Base-by-base conservation (phyloP, 2,888 invertebrate species). In the Synanthedon andrenaeformis region DNA sequence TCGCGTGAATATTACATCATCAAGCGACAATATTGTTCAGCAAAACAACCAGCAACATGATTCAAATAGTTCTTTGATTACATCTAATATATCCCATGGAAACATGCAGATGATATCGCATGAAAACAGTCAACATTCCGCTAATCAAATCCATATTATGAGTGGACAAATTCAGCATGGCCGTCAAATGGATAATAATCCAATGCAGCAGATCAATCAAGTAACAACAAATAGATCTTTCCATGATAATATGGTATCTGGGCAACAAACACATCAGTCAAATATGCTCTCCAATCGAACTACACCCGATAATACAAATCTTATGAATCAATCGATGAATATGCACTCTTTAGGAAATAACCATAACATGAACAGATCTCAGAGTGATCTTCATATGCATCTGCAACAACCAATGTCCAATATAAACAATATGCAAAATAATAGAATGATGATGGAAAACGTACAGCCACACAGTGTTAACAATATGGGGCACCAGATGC, bases 131-230 rank as follows among this genome's bases (percentile, higher is more conserved):
- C 83, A 79, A 56, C 63, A 73, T 51, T 64, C 78, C 11, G 61
- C 82, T 3, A 87, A 86, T 60, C 86, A 87, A 62, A 88, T 88
- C 55, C 87, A 87, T 58, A 86, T 88, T 54, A 79, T 84, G 81
- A 87, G 82, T 66, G 86, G 87, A 28, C 87, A 87, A 67, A 86
- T 87, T 51, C 85, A 86, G 58, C 84, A 87, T 56, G 77, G 79
- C 62, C 72, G 85, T 35, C 77, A 77, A 66, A 63, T 76, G 49
- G 77, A 89, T 52, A 76, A 66, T 63, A 73, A 66, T 59, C 76
- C 88, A 74, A 63, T 89, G 69, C 76, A 79, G 60, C 82, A 81
- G 58, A 59, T 79, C 56, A 79, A 72, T 61, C 82, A 80, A 67
- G 68, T 67, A 42, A 54, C 70, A 23, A 58, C 74, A 2, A 79